Percentiles rank a stretch among this genome's conserved stretches.
phyloP scores from a whole-genome alignment of 1,140 invertebrate species.

The Sesamia nonagrioides region DNA sequence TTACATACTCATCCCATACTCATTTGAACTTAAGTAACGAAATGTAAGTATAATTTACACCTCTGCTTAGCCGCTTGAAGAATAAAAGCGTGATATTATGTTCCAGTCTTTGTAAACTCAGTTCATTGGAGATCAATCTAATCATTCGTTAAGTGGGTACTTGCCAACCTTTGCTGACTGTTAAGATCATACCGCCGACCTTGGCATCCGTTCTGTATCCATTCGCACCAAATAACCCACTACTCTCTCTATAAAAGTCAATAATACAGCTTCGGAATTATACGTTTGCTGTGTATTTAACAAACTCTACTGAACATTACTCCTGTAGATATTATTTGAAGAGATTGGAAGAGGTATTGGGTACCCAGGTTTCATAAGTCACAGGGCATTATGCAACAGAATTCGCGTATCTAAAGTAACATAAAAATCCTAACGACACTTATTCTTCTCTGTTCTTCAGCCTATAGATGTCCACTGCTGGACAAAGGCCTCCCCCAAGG shows the following conservation, averaged over 20 bases:
- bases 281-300: background rate
- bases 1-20: too few relatives aligned
- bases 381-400: too few relatives aligned
- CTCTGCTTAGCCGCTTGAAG: too few relatives aligned
- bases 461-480: too few relatives aligned
- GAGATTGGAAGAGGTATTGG: too few relatives aligned
- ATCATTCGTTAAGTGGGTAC: background rate
- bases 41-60: too few relatives aligned
- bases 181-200: background rate
- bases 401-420: too few relatives aligned
- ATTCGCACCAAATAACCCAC: slow-evolving; percentile 3
- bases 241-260: background rate
- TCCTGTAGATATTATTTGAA: background rate
- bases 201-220: slow-evolving; percentile 5
- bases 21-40: too few relatives aligned
- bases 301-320: background rate
- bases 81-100: background rate
- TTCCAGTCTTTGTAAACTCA: background rate
- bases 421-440: too few relatives aligned
- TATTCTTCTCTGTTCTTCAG: too few relatives aligned
- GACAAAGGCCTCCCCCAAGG: too few relatives aligned
- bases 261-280: background rate
- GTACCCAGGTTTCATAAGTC: too few relatives aligned
- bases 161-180: background rate
- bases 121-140: background rate